Conservation (phyloP, 2,888 invertebrate species). For the Eulithis testata region DNA sequence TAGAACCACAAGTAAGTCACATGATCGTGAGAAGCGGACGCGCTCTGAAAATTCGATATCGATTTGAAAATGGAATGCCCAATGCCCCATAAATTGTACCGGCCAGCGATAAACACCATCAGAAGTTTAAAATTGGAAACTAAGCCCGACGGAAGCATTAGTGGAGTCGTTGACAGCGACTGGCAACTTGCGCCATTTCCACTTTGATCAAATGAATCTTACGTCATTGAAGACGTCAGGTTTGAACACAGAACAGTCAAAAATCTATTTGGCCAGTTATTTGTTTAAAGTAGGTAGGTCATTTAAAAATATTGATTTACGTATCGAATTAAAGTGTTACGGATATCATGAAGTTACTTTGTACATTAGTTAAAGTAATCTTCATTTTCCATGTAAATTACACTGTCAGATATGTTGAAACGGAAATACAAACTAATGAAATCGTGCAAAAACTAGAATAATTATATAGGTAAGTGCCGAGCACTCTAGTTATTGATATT, state of each 20-base stretch:
- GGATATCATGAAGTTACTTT: conserved; percentile 26
- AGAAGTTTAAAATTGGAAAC: conserved; percentile 78
- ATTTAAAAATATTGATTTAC: not conserved
- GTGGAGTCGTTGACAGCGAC: conserved; percentile 75
- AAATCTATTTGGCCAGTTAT: not conserved
- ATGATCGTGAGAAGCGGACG: conserved; percentile 43
- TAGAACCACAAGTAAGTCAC: conserved; percentile 56
- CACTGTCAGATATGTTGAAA: conserved; percentile 43
- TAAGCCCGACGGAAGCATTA: conserved; percentile 79
- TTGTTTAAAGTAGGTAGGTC: not conserved
- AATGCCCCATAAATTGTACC: conserved; percentile 61
- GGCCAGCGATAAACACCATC: conserved; percentile 69
- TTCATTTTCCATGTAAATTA: conserved; percentile 42
- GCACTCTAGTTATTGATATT: conserved; percentile 44
- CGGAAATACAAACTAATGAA: conserved; percentile 41
- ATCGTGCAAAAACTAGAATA: conserved; percentile 40
- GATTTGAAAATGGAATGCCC: conserved; percentile 58
- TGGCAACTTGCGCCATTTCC: conserved; percentile 72
- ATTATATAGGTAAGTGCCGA: conserved; percentile 23
- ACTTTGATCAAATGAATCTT: conserved; percentile 80
- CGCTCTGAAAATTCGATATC: conserved; percentile 39
- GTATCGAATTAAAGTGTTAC: conserved; percentile 14
- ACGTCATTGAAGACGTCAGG: conserved; percentile 59
- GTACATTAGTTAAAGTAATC: conserved; percentile 23
- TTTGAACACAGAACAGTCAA: conserved; percentile 50